These are phyloP conservation scores for Leucopsar rothschildi DNA, from an alignment of 2,113 vertebrate species.

Conservation along the genomic window DNA sequence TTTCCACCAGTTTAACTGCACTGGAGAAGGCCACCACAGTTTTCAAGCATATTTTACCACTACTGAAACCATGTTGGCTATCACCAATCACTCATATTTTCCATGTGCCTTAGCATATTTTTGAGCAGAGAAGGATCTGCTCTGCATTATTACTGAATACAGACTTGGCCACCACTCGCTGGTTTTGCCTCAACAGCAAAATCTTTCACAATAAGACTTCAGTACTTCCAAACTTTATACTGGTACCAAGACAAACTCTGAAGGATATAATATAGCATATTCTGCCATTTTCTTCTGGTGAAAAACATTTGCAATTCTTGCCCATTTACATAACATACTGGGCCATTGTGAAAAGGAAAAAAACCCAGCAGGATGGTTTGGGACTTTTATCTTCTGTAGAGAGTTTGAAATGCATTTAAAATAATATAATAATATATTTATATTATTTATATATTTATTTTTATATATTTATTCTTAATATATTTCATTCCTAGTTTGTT, in stretches of 20 bases:
- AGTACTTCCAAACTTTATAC: not conserved
- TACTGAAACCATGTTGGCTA: not conserved
- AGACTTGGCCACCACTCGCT: not conserved
- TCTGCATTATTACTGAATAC: not conserved
- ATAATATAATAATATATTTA: not conserved
- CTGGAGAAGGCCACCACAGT: not conserved
- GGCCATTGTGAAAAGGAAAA: not conserved
- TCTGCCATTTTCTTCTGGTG: not conserved
- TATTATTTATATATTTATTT: too few species aligned
- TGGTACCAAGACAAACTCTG: not conserved
- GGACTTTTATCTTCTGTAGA: not conserved
- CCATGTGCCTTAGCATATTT: not conserved
- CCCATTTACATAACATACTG: not conserved
- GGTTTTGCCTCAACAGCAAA: not conserved
- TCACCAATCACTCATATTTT: not conserved
- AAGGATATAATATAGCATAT: not conserved
- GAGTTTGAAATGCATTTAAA: not conserved
- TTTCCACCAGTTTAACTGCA: not conserved
- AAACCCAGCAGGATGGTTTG: too few species aligned
- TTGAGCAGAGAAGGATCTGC: not conserved
- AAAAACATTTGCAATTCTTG: not conserved
- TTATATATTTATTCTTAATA: not conserved
- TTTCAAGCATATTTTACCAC: not conserved
- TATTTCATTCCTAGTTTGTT: not conserved
- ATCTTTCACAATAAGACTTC: not conserved